phyloP scores from a whole-genome alignment of 2,888 invertebrate species.

The Amaurobius ferox region DNA sequence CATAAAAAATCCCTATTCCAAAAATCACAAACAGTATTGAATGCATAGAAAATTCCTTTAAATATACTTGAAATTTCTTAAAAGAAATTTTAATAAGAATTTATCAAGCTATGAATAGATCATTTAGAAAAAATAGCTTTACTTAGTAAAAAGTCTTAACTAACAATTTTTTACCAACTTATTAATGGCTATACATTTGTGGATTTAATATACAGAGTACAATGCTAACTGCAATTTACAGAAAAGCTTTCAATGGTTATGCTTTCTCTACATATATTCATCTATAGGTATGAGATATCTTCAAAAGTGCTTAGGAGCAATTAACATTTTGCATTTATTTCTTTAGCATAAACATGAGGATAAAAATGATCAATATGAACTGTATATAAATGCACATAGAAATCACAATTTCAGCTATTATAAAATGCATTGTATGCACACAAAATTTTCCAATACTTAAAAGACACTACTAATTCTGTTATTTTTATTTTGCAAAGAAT shows the following conservation, averaged over 20 bases:
- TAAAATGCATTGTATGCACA: background rate
- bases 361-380: slow-evolving; percentile 1
- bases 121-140: too few relatives aligned
- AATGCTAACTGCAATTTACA: too few relatives aligned
- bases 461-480: background rate
- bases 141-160: too few relatives aligned
- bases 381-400: slow-evolving; percentile 1
- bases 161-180: too few relatives aligned
- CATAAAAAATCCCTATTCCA: too few relatives aligned
- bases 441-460: background rate
- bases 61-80: too few relatives aligned
- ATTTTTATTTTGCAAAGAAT: background rate
- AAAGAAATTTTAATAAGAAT: too few relatives aligned
- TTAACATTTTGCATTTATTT: background rate
- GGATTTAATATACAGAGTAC: too few relatives aligned
- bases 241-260: background rate
- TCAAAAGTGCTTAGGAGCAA: background rate
- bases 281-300: background rate
- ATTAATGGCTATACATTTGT: too few relatives aligned
- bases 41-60: too few relatives aligned
- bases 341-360: background rate
- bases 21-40: too few relatives aligned
- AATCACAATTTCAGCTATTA: background rate
- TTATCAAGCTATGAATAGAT: too few relatives aligned
- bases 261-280: background rate